phyloP scores from a whole-genome alignment of 2,888 invertebrate genomes.

The Pocota personata region DNA sequence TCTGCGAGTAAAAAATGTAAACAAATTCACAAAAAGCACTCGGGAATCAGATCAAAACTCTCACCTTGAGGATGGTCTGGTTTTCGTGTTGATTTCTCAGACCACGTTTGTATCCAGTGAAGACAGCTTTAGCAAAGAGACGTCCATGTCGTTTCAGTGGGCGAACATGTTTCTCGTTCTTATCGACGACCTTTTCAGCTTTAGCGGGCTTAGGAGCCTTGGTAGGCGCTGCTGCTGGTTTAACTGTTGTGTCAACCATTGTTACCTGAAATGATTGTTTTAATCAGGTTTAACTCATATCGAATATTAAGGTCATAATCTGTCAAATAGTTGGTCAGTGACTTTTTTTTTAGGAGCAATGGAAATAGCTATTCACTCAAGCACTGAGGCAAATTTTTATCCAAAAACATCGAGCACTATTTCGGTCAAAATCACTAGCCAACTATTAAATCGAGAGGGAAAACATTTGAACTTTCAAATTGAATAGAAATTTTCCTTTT shows the following conservation, averaged over 20 bases:
- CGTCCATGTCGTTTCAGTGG: conserved; percentile 88
- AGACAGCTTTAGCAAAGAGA: conserved; percentile 98
- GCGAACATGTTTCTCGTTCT: conserved; percentile 78
- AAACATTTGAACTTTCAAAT: conserved; percentile 42
- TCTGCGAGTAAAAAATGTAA: conserved; percentile 79
- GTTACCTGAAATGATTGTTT: conserved; percentile 75
- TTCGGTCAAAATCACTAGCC: conserved; percentile 46
- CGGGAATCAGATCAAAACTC: conserved; percentile 29
- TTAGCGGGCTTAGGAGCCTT: conserved; percentile 80
- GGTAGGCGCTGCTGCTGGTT: conserved; percentile 78
- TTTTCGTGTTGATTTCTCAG: conserved; percentile 98
- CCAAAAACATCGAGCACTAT: conserved; percentile 77
- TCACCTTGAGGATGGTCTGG: conserved; percentile 94
- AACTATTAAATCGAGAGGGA: conserved; percentile 64
- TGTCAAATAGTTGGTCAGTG: conserved; percentile 32
- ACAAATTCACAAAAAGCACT: conserved; percentile 14
- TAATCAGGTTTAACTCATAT: not conserved
- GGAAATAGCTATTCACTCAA: conserved; percentile 13
- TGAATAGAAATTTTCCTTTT: conserved; percentile 60
- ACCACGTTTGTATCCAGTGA: conserved; percentile 97
- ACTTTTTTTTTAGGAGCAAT: conserved; percentile 7
- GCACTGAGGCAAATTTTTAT: conserved; percentile 69
- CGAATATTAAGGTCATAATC: not conserved
- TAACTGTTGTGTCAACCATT: conserved; percentile 82
- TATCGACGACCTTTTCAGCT: conserved; percentile 79